A percentile compares a stretch with the other conserved stretches of the same genome.
These are phyloP conservation scores for Conus betulinus DNA, from an alignment of 1,140 invertebrate species.

Conservation along the genomic window DNA sequence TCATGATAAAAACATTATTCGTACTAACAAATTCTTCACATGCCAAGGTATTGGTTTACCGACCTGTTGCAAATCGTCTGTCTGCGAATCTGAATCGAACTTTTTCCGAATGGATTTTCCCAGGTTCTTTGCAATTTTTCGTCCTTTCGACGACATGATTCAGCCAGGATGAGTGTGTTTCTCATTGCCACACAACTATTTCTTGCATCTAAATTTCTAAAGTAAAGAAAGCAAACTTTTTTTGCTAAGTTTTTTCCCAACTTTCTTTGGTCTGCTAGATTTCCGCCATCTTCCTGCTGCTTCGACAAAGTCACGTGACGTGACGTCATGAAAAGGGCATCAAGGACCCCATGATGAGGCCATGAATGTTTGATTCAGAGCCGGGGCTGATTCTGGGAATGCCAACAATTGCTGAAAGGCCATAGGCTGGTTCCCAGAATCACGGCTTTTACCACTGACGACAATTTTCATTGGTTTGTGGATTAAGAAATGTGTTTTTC, in stretches of 20 bases:
- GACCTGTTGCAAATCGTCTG: conserved; percentile 37
- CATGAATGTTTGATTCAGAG: too few relatives aligned
- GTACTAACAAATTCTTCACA: conserved; percentile 31
- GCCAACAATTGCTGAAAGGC: too few relatives aligned
- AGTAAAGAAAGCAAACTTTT: conserved; percentile 9
- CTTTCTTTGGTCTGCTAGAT: conserved; percentile 13
- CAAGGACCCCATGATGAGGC: too few relatives aligned
- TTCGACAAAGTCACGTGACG: conserved; percentile 25
- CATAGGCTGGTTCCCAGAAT: too few relatives aligned
- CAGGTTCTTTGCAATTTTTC: conserved; percentile 54
- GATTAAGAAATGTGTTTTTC: too few relatives aligned
- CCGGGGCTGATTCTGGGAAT: too few relatives aligned
- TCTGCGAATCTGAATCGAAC: conserved; percentile 43
- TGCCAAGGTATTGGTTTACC: conserved; percentile 32
- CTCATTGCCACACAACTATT: conserved; percentile 18
- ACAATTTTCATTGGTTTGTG: too few relatives aligned
- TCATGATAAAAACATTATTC: not conserved
- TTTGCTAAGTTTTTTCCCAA: conserved; percentile 19
- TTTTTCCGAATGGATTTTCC: conserved; percentile 55
- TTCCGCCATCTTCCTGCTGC: conserved; percentile 37
- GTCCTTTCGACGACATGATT: conserved; percentile 57
- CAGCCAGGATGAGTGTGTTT: not conserved
- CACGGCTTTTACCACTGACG: too few relatives aligned
- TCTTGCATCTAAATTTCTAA: not conserved
- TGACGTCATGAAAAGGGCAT: conserved; percentile 11